Conservation (phyloP, 2,888 invertebrate genomes). For the Drosophila sordidula region DNA sequence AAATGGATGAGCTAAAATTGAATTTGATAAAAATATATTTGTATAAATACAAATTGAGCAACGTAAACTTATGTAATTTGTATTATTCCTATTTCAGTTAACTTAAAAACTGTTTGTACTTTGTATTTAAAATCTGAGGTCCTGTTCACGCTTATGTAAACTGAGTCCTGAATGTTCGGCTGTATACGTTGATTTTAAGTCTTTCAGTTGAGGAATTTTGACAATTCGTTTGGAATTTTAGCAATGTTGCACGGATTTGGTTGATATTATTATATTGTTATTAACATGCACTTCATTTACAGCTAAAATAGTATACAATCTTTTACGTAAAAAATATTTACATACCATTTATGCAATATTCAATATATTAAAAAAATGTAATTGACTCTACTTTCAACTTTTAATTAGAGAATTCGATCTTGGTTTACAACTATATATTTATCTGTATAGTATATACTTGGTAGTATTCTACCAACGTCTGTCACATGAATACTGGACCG, state of each 20-base stretch:
- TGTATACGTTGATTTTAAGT: conserved; percentile 48
- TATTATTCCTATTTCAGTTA: conserved; percentile 38
- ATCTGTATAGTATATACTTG: conserved; percentile 18
- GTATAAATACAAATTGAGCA: conserved; percentile 25
- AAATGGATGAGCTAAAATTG: conserved; percentile 11
- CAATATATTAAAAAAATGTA: conserved; percentile 40
- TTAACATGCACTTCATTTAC: conserved; percentile 30
- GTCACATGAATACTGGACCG: conserved; percentile 79
- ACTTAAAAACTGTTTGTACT: conserved; percentile 70
- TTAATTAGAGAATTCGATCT: conserved; percentile 21
- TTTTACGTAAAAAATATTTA: conserved; percentile 46
- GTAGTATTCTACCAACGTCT: conserved; percentile 34
- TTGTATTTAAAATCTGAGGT: conserved; percentile 68
- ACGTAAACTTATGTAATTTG: neutral
- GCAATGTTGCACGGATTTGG: conserved; percentile 39
- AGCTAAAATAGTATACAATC: conserved; percentile 49
- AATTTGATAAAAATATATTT: conserved; percentile 11
- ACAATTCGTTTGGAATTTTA: conserved; percentile 46
- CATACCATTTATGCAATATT: conserved; percentile 35
- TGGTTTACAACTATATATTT: conserved; percentile 1
- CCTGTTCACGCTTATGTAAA: conserved; percentile 44
- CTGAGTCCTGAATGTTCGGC: conserved; percentile 54
- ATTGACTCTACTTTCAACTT: conserved; percentile 50
- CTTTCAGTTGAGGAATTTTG: conserved; percentile 47
- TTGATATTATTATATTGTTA: conserved; percentile 19